phyloP scores from a whole-genome alignment of 2,888 invertebrate genomes.

The Acrobasis repandana region DNA sequence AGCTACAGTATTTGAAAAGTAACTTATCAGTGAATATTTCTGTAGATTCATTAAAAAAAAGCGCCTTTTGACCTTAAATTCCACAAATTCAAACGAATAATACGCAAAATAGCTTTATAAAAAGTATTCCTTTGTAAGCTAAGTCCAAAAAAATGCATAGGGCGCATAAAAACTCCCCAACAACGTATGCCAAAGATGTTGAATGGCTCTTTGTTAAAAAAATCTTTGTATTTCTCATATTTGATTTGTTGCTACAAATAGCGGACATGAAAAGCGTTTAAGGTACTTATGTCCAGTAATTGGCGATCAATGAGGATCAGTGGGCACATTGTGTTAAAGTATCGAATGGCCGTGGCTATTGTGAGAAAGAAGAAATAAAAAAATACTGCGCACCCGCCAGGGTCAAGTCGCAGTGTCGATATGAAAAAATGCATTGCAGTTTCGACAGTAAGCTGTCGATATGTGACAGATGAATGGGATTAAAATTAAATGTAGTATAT shows the following conservation, averaged over 20 bases:
- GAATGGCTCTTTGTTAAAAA: slow-evolving; percentile 61
- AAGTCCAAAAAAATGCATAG: slow-evolving; percentile 61
- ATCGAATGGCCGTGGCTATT: slow-evolving; percentile 66
- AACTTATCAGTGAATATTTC: not conserved
- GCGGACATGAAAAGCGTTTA: slow-evolving; percentile 76
- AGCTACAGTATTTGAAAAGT: not conserved
- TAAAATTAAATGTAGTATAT: slow-evolving; percentile 28
- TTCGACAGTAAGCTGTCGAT: slow-evolving; percentile 64
- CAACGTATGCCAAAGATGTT: slow-evolving; percentile 69
- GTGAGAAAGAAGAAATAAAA: slow-evolving; percentile 67
- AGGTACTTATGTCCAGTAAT: slow-evolving; percentile 83
- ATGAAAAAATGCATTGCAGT: too few relatives aligned
- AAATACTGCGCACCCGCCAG: slow-evolving; percentile 64
- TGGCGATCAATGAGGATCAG: slow-evolving; percentile 83
- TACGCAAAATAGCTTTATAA: slow-evolving; percentile 49
- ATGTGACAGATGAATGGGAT: slow-evolving; percentile 55
- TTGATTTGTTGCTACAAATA: slow-evolving; percentile 82
- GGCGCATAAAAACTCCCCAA: slow-evolving; percentile 62
- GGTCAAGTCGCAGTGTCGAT: slow-evolving; percentile 47
- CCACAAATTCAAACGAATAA: slow-evolving; percentile 47
- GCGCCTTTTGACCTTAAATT: slow-evolving; percentile 50
- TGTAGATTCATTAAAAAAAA: slow-evolving; percentile 3
- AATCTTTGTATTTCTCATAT: slow-evolving; percentile 53
- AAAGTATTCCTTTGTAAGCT: slow-evolving; percentile 54
- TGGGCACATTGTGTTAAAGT: slow-evolving; percentile 79